A percentile compares a stretch with the other conserved stretches of the same genome.
These are phyloP conservation scores for Oikopleura dioica DNA, from an alignment of 23 tunicate genomes.

Conservation along the genomic window DNA sequence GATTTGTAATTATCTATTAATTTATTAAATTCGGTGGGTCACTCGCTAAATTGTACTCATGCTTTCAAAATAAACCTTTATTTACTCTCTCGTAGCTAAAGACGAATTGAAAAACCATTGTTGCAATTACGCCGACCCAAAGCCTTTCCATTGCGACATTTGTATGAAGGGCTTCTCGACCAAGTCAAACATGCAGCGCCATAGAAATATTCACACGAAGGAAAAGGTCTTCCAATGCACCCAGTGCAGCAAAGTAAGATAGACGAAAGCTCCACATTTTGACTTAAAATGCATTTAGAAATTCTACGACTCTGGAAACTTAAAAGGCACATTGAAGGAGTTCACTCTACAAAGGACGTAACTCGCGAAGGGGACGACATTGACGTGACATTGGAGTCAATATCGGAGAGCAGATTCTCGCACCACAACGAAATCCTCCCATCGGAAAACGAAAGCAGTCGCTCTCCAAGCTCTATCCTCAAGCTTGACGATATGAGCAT, in stretches of 20 bases:
- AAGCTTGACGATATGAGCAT: not conserved
- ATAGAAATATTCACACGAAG: constrained; percentile 9
- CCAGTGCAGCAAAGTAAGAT: not conserved
- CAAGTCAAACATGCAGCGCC: constrained; percentile 10
- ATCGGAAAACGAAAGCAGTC: not conserved
- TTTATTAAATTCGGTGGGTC: not conserved
- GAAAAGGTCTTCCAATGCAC: constrained; percentile 7
- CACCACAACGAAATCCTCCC: not conserved
- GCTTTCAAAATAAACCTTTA: not conserved
- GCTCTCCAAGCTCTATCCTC: not conserved
- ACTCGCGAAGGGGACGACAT: not conserved
- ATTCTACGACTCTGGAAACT: constrained; percentile 4
- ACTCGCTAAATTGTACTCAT: no score
- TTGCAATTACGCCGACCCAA: not conserved
- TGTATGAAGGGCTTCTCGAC: constrained; percentile 4
- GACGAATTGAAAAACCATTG: not conserved
- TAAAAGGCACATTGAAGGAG: constrained; percentile 6
- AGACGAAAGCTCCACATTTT: no score
- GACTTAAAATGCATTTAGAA: not conserved
- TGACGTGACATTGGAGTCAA: no score
- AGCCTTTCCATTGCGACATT: not conserved
- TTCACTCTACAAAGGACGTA: constrained; percentile 1
- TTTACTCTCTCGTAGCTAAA: not conserved
- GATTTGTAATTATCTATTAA: not conserved
- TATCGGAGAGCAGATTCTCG: not conserved